These are phyloP conservation scores for Eurytoma adleriae DNA, from an alignment of 2,888 invertebrate species.

Conservation along the genomic window DNA sequence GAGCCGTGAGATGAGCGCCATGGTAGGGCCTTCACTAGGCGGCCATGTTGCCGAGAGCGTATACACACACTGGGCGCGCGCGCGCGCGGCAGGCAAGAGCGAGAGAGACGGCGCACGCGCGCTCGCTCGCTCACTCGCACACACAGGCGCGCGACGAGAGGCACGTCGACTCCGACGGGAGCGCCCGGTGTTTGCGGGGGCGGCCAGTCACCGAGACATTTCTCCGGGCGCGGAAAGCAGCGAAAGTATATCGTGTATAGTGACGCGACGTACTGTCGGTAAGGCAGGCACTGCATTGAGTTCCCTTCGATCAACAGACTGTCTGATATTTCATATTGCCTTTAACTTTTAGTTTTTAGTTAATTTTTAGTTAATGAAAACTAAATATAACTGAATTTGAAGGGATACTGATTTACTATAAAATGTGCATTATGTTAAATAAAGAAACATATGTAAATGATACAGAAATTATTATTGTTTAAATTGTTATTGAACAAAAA, in stretches of 20 bases:
- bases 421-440: too few relatives aligned
- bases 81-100: not conserved
- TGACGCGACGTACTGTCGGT: constrained; percentile 11
- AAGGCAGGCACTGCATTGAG: constrained; percentile 13
- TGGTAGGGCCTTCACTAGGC: constrained; percentile 67
- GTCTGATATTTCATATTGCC: too few relatives aligned
- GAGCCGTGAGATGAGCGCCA: constrained; percentile 41
- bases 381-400: too few relatives aligned
- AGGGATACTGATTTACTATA: too few relatives aligned
- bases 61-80: not conserved
- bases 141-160: too few relatives aligned
- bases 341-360: too few relatives aligned
- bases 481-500: too few relatives aligned
- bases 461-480: too few relatives aligned
- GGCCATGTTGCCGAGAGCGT: constrained; percentile 69
- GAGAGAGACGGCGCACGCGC: not conserved
- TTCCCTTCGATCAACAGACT: too few relatives aligned
- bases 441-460: too few relatives aligned
- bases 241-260: not conserved
- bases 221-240: constrained; percentile 3
- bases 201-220: constrained; percentile 29
- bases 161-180: constrained; percentile 31
- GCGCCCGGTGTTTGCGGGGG: constrained; percentile 54
- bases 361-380: too few relatives aligned
- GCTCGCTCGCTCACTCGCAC: too few relatives aligned